A percentile compares a stretch with the other conserved stretches of the same genome.
These are phyloP conservation scores for Oceanodroma tethys DNA, from an alignment of 2,113 vertebrate species.

Conservation along the genomic window DNA sequence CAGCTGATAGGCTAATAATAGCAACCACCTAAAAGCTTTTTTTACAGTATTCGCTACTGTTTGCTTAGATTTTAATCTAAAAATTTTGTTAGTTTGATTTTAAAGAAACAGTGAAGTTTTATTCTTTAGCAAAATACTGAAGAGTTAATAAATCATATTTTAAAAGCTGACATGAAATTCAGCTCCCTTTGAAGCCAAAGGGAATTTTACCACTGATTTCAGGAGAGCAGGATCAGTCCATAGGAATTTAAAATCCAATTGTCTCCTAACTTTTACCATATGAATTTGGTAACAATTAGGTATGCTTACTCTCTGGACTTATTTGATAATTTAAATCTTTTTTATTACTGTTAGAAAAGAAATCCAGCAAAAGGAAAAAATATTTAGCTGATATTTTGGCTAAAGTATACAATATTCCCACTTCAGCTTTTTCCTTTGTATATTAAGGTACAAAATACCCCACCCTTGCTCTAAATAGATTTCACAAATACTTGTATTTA, in stretches of 20 bases:
- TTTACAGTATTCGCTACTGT: neutral
- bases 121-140: neutral
- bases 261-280: neutral
- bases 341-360: neutral
- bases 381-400: neutral
- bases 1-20: neutral
- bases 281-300: neutral
- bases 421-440: neutral
- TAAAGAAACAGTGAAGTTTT: constrained; percentile 3
- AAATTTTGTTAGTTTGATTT: neutral
- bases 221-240: neutral
- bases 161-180: neutral
- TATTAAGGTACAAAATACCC: neutral
- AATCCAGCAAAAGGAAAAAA: neutral
- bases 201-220: neutral
- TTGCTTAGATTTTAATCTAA: neutral
- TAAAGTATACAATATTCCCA: neutral
- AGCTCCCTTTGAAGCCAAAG: neutral
- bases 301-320: neutral
- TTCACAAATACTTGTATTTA: constrained; percentile 22
- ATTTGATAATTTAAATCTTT: neutral
- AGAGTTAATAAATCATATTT: neutral
- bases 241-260: neutral
- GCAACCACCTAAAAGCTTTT: neutral
- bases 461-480: neutral